Conservation (phyloP, 1,140 invertebrate species). For the Trichonephila clavata region DNA sequence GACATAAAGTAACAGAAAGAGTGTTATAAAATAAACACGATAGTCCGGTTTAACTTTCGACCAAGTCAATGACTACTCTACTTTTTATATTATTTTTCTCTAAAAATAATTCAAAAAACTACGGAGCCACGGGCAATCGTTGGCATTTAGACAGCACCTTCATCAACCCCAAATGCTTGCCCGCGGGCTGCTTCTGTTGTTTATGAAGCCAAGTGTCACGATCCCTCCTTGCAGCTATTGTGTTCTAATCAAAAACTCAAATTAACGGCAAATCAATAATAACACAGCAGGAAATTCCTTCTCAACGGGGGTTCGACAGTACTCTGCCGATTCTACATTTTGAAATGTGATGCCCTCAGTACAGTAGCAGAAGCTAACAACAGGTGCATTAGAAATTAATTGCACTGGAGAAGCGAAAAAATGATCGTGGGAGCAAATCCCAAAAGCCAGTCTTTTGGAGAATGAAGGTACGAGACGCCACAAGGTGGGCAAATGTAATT, state of each 20-base stretch:
- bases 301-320: neutral
- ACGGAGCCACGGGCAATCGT: neutral
- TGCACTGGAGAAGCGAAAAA: neutral
- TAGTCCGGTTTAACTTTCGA: no score
- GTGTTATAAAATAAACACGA: no score
- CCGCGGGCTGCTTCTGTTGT: neutral
- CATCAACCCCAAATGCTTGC: neutral
- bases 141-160: neutral
- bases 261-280: conserved; percentile 27
- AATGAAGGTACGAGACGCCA: conserved; percentile 43
- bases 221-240: conserved; percentile 8
- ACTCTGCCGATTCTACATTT: neutral
- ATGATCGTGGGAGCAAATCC: conserved; percentile 53
- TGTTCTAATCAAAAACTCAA: conserved; percentile 16
- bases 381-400: conserved; percentile 68
- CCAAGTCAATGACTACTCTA: no score
- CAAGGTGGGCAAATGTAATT: conserved; percentile 66
- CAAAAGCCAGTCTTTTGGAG: neutral
- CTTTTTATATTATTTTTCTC: neutral
- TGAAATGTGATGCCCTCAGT: neutral
- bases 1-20: no score
- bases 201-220: conserved; percentile 8
- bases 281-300: conserved; percentile 21
- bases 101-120: neutral
- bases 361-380: conserved; percentile 50